Conservation (phyloP, 2,113 vertebrate species). For the Indicator indicator region DNA sequence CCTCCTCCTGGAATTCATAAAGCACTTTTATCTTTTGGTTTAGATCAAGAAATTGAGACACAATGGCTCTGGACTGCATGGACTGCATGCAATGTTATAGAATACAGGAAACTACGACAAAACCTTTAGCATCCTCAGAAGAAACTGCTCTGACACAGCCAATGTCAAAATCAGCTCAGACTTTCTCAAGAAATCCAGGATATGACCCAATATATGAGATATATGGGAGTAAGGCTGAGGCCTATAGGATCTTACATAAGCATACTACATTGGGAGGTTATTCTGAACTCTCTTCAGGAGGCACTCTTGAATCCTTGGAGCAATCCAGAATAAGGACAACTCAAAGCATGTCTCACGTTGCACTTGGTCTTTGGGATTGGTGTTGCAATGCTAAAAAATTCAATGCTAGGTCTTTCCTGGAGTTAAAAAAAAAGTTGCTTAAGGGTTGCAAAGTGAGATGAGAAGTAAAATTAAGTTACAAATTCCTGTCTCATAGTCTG, state of each 20-base stretch:
- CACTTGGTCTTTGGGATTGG: neutral
- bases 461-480: slow-evolving; percentile 35
- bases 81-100: neutral
- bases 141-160: neutral
- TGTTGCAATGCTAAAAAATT: neutral
- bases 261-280: neutral
- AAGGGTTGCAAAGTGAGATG: neutral
- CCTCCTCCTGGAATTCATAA: neutral
- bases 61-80: accelerated
- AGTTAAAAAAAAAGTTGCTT: neutral
- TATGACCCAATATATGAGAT: neutral
- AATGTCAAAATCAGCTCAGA: neutral
- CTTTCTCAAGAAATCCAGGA: neutral
- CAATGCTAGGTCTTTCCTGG: neutral
- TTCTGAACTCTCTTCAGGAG: neutral
- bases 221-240: neutral
- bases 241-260: neutral
- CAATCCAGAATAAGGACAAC: neutral
- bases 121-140: neutral
- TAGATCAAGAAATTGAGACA: neutral
- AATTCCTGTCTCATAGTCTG: slow-evolving; percentile 29
- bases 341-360: neutral
- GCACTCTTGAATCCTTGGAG: neutral
- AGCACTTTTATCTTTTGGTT: neutral
- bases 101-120: neutral